Percentiles rank a stretch among this genome's conserved stretches.
Conservation (phyloP, 2,888 invertebrate genomes). For the Euspilapteryx auroguttella region DNA sequence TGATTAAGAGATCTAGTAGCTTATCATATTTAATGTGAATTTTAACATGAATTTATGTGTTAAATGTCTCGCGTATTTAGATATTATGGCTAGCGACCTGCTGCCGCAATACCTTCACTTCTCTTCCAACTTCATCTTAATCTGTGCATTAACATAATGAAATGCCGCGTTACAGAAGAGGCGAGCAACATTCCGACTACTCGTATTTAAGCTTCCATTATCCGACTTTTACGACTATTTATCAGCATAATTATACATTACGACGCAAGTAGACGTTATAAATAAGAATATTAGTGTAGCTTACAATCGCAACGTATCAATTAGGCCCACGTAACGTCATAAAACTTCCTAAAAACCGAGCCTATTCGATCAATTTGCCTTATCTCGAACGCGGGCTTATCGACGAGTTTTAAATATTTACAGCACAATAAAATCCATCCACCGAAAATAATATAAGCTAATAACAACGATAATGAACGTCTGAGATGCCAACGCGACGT, state of each 20-base stretch:
- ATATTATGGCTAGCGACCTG: too few relatives aligned
- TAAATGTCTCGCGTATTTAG: too few relatives aligned
- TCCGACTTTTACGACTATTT: slow-evolving; percentile 10
- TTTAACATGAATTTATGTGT: too few relatives aligned
- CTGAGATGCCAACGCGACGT: slow-evolving; percentile 13
- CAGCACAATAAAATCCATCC: slow-evolving; percentile 48
- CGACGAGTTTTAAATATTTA: slow-evolving; percentile 49
- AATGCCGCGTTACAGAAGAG: not conserved
- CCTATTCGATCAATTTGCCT: slow-evolving; percentile 44
- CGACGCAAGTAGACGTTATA: slow-evolving; percentile 8
- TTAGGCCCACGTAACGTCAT: slow-evolving; percentile 45
- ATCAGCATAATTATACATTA: slow-evolving; percentile 27
- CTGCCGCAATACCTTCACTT: too few relatives aligned
- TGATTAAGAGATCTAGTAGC: too few relatives aligned
- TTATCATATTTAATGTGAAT: too few relatives aligned
- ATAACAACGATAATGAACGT: slow-evolving; percentile 37
- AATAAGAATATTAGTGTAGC: slow-evolving; percentile 16
- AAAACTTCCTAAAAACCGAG: slow-evolving; percentile 29
- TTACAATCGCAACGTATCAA: slow-evolving; percentile 43
- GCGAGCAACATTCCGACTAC: not conserved
- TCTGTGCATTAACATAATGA: not conserved
- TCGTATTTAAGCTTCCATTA: slow-evolving; percentile 7
- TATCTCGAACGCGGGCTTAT: slow-evolving; percentile 44
- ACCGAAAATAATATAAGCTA: slow-evolving; percentile 43
- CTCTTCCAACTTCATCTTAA: too few relatives aligned